Conservation (phyloP, 2,797 vertebrate genomes). For the Orientallactaga sibirica region DNA sequence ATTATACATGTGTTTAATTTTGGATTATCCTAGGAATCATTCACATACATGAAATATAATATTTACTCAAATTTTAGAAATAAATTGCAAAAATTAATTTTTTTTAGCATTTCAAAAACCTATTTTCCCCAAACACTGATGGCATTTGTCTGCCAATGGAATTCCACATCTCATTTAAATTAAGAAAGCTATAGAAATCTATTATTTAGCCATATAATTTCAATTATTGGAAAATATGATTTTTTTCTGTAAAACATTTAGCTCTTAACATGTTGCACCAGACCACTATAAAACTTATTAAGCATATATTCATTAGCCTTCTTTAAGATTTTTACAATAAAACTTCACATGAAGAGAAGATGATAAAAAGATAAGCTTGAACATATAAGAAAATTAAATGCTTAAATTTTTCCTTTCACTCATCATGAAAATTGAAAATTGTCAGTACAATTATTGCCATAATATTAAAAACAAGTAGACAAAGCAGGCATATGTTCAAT, state of each 20-base stretch:
- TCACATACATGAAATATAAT: neutral
- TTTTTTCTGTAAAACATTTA: neutral
- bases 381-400: neutral
- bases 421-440: neutral
- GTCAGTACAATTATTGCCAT: neutral
- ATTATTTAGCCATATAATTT: neutral
- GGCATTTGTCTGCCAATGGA: neutral
- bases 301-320: neutral
- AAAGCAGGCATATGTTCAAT: neutral
- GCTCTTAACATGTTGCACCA: neutral
- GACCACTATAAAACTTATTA: neutral
- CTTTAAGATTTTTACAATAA: neutral
- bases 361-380: neutral
- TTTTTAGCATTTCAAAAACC: neutral
- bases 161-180: constrained; percentile 4
- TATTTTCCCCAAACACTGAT: neutral
- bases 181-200: neutral
- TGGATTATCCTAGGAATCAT: constrained; percentile 10
- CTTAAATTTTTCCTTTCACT: neutral
- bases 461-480: neutral
- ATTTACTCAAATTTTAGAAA: constrained; percentile 52
- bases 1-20: constrained; percentile 22
- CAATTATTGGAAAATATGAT: neutral
- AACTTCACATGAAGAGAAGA: neutral
- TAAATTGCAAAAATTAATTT: constrained; percentile 9